Conservation (phyloP, 2,113 vertebrate species). For the Lucifuga dentata region DNA sequence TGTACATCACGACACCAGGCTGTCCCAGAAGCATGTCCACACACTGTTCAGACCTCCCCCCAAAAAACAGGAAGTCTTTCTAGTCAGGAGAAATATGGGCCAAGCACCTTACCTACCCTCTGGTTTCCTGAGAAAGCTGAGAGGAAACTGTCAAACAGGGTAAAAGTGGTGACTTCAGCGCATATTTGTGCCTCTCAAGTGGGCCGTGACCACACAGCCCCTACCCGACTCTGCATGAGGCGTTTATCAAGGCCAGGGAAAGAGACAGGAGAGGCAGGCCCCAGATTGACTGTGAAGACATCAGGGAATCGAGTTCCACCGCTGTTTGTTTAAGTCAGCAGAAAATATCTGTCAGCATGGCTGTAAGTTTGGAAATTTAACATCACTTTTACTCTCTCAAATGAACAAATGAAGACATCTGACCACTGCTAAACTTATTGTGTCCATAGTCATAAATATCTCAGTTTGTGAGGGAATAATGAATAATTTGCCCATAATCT, state of each 20-base stretch:
- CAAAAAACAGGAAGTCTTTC: slow-evolving; percentile 82
- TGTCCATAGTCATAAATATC: background rate
- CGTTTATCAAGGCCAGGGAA: slow-evolving; percentile 22
- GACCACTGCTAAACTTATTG: background rate
- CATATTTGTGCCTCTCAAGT: slow-evolving; percentile 69
- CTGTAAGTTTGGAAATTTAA: slow-evolving; percentile 19
- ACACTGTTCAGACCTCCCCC: background rate
- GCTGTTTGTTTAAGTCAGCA: slow-evolving; percentile 72
- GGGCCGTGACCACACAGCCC: slow-evolving; percentile 63
- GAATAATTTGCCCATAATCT: background rate
- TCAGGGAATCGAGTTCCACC: slow-evolving; percentile 37
- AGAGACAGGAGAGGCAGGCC: slow-evolving; percentile 45
- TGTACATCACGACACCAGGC: background rate
- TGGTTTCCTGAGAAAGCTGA: slow-evolving; percentile 79
- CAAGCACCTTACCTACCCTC: slow-evolving; percentile 76
- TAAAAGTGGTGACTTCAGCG: slow-evolving; percentile 81
- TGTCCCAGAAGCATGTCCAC: slow-evolving; percentile 31
- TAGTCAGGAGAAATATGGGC: slow-evolving; percentile 73
- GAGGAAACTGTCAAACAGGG: slow-evolving; percentile 74
- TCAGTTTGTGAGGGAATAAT: background rate
- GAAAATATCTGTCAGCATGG: slow-evolving; percentile 51
- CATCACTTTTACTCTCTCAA: slow-evolving; percentile 9
- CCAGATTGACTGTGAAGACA: slow-evolving; percentile 54
- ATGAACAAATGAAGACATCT: background rate
- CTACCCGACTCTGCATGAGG: slow-evolving; percentile 44